Evolutionary conservation across 2,113 vertebrate genomes (phyloP).

Genomic region (Opisthocomus hoazin): DNA sequence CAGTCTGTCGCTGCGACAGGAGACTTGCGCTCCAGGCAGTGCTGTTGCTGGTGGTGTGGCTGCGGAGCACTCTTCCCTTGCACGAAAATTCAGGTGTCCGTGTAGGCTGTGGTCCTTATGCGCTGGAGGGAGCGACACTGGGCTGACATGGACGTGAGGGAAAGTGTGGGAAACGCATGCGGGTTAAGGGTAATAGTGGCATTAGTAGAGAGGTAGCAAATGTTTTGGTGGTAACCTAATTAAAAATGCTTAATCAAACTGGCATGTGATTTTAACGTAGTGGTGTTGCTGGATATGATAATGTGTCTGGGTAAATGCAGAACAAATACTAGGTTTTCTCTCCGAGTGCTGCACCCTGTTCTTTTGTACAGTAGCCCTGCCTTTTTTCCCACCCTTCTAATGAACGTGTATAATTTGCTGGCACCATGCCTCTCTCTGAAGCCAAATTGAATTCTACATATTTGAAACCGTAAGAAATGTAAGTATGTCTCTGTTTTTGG

Average conservation of each 20-base stretch:
- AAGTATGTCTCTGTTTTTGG: not conserved
- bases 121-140: slow-evolving; percentile 25
- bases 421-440: not conserved
- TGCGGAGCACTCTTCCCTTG: not conserved
- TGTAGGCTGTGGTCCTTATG: not conserved
- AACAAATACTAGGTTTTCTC: not conserved
- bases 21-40: not conserved
- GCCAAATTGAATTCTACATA: not conserved
- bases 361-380: not conserved
- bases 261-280: not conserved
- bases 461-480: not conserved
- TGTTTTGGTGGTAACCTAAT: not conserved
- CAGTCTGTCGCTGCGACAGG: not conserved
- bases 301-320: not conserved
- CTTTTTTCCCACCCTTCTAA: not conserved
- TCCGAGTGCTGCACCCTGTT: not conserved
- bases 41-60: not conserved
- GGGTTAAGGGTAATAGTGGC: not conserved
- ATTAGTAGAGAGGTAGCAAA: not conserved
- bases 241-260: not conserved
- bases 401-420: not conserved
- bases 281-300: not conserved
- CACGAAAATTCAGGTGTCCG: not conserved
- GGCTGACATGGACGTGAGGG: not conserved
- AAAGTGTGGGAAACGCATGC: not conserved